Evolutionary conservation across 1,140 invertebrate species (phyloP).

Genomic region (Musca vetustissima): DNA sequence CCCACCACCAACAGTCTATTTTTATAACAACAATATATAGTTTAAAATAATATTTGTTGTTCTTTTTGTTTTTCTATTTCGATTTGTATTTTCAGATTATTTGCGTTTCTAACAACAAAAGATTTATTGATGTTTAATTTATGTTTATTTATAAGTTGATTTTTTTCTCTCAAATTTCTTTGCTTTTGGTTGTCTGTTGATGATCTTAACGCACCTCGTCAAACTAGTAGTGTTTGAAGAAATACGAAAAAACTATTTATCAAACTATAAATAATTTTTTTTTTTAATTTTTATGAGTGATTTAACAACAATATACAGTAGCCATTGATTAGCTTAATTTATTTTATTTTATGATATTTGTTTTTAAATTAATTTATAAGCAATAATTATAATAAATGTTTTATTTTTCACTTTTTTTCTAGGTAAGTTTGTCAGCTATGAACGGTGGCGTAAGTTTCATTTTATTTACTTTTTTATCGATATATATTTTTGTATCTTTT

Average conservation of each 20-base stretch:
- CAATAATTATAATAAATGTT: not conserved
- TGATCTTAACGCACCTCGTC: too few species aligned
- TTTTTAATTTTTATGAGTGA: not conserved
- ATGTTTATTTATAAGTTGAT: constrained; percentile 14
- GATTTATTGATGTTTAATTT: constrained; percentile 17
- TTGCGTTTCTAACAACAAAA: not conserved
- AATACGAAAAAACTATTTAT: too few species aligned
- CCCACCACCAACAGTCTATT: too few species aligned
- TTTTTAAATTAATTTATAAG: not conserved
- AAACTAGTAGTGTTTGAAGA: too few species aligned
- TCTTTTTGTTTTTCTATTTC: too few species aligned
- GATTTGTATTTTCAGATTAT: too few species aligned
- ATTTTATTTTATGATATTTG: not conserved
- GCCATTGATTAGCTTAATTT: not conserved
- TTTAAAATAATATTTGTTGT: too few species aligned
- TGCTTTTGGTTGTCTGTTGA: not conserved
- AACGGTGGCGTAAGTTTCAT: constrained; percentile 15
- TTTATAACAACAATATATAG: too few species aligned
- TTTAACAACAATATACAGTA: not conserved
- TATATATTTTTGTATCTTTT: too few species aligned
- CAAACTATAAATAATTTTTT: not conserved
- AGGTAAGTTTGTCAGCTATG: constrained; percentile 23
- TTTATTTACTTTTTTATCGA: too few species aligned
- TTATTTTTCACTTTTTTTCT: not conserved
- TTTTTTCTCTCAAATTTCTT: not conserved